These are phyloP conservation scores for Oopsacas minuta DNA, from an alignment of 37 sponge, comb jelly and placozoan species.

Conservation along the genomic window DNA sequence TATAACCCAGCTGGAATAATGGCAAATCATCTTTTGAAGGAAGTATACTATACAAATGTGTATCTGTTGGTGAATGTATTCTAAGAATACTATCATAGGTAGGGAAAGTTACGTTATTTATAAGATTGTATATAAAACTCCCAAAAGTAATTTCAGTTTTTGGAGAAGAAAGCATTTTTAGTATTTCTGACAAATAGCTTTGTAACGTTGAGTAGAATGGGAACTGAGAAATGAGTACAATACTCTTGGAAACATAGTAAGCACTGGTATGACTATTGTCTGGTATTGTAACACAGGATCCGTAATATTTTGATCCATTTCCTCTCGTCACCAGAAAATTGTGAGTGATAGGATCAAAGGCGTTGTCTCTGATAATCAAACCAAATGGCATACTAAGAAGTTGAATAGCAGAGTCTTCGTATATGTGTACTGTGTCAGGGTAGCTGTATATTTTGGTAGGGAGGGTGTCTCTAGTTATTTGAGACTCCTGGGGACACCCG, in stretches of 20 bases:
- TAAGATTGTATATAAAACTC: not conserved
- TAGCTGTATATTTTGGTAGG: not conserved
- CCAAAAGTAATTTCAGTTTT: not conserved
- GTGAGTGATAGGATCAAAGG: not conserved
- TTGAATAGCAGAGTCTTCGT: not conserved
- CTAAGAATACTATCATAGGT: not conserved
- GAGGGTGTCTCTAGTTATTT: not conserved
- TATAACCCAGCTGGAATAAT: not conserved
- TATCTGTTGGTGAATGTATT: not conserved
- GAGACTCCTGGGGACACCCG: not conserved
- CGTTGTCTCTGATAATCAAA: not conserved
- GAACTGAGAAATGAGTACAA: not conserved
- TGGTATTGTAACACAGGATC: not conserved
- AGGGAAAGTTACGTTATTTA: not conserved
- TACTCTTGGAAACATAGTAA: not conserved
- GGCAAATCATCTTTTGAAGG: not conserved
- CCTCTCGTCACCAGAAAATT: not conserved
- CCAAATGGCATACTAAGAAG: not conserved
- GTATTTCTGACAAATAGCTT: not conserved
- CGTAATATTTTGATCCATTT: not conserved
- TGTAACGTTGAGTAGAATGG: not conserved
- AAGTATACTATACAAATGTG: not conserved
- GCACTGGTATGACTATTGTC: not conserved
- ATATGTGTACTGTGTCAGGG: not conserved
- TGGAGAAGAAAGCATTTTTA: not conserved